Evolutionary conservation across 1,140 invertebrate genomes (phyloP).

Genomic region (Eriocheir sinensis): DNA sequence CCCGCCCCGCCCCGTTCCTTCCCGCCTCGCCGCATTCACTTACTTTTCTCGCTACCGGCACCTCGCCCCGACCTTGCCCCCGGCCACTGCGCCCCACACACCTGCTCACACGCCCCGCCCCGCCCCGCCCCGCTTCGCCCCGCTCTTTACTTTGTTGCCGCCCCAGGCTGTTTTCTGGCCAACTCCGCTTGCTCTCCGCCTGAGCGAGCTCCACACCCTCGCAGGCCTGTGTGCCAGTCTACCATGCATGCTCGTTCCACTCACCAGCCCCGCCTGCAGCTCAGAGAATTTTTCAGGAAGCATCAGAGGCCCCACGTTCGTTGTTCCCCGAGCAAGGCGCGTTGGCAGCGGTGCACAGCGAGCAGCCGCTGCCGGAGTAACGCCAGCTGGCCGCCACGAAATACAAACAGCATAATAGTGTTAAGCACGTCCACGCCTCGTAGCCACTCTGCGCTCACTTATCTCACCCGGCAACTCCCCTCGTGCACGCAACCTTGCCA

Average conservation of each 20-base stretch:
- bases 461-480: conserved; percentile 16
- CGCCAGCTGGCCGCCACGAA: neutral
- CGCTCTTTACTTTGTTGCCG: neutral
- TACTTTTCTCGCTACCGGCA: neutral
- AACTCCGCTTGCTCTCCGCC: neutral
- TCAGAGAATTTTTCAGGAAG: neutral
- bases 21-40: neutral
- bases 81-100: no score
- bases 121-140: conserved; percentile 23
- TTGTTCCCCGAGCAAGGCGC: no score
- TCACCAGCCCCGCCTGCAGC: neutral
- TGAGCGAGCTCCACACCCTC: neutral
- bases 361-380: neutral
- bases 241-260: neutral
- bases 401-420: conserved; percentile 25
- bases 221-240: conserved; percentile 5
- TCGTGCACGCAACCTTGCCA: neutral
- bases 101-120: neutral
- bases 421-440: conserved; percentile 11
- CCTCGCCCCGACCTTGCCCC: neutral
- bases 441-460: neutral
- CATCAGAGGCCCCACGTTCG: neutral
- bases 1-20: neutral
- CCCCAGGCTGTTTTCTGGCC: neutral
- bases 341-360: neutral